Evolutionary conservation across 2,113 vertebrate genomes (phyloP).

Genomic region (Crotalus tigris): DNA sequence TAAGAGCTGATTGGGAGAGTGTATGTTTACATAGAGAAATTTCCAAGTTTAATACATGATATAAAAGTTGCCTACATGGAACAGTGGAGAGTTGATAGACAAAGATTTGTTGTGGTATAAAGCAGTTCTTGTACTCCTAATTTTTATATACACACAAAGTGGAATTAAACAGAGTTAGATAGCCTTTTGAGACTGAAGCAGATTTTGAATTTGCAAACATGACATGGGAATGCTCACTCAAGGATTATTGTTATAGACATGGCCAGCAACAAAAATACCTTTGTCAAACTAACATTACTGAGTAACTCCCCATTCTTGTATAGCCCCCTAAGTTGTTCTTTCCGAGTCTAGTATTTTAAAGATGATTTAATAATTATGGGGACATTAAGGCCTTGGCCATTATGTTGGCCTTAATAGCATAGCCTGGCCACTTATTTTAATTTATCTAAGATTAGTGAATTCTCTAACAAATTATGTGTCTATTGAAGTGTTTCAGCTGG

Average conservation of each 20-base stretch:
- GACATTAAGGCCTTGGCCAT: not conserved
- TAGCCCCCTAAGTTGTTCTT: not conserved
- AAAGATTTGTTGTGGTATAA: not conserved
- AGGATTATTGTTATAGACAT: not conserved
- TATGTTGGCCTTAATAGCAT: not conserved
- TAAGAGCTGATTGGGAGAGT: not conserved
- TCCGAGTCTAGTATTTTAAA: not conserved
- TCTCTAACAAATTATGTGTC: not conserved
- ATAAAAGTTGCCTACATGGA: not conserved
- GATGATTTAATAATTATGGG: not conserved
- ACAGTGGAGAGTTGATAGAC: not conserved
- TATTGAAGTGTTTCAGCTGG: not conserved
- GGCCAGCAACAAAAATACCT: not conserved
- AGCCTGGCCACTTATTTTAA: not conserved
- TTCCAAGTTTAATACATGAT: not conserved
- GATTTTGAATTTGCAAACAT: not conserved
- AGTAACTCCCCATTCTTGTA: not conserved
- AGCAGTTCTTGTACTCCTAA: not conserved
- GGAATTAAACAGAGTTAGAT: not conserved
- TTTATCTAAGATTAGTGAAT: not conserved
- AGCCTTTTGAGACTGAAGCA: not conserved
- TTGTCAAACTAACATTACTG: not conserved
- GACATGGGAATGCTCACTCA: not conserved
- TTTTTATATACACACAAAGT: not conserved
- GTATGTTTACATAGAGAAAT: not conserved